Percentiles rank a stretch among this genome's conserved stretches.
Evolutionary conservation across 2,113 vertebrate species (phyloP).

Genomic region (Aleadryas rufinucha): DNA sequence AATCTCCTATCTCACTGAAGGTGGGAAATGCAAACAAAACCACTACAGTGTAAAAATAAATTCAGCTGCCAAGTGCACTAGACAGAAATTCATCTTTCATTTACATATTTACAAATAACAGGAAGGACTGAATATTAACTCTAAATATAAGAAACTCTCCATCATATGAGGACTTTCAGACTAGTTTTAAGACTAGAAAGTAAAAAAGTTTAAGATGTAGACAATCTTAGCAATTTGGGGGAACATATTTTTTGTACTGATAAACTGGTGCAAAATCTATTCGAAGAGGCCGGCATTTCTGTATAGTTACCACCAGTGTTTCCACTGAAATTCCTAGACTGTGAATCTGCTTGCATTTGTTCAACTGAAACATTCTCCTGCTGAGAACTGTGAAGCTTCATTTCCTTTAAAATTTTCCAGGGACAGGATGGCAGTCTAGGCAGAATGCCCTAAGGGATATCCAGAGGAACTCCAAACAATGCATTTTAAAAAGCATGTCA

Average conservation of each 20-base stretch:
- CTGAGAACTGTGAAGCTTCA: not conserved
- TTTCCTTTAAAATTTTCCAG: slow-evolving; percentile 16
- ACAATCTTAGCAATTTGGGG: not conserved
- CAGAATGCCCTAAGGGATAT: not conserved
- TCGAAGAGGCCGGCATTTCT: not conserved
- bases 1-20: no score
- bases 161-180: not conserved
- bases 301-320: not conserved
- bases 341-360: not conserved
- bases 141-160: not conserved
- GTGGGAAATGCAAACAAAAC: no score
- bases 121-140: not conserved
- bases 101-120: not conserved
- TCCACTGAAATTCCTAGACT: not conserved
- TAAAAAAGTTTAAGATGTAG: no score
- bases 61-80: not conserved
- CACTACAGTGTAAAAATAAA: not conserved
- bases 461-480: not conserved
- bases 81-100: not conserved
- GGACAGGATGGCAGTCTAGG: not conserved
- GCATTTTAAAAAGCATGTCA: not conserved
- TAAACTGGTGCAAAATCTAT: not conserved
- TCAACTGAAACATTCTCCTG: not conserved
- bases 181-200: not conserved
- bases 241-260: not conserved